These are phyloP conservation scores for Bellardia pandia DNA, from an alignment of 2,888 invertebrate genomes.

Conservation along the genomic window DNA sequence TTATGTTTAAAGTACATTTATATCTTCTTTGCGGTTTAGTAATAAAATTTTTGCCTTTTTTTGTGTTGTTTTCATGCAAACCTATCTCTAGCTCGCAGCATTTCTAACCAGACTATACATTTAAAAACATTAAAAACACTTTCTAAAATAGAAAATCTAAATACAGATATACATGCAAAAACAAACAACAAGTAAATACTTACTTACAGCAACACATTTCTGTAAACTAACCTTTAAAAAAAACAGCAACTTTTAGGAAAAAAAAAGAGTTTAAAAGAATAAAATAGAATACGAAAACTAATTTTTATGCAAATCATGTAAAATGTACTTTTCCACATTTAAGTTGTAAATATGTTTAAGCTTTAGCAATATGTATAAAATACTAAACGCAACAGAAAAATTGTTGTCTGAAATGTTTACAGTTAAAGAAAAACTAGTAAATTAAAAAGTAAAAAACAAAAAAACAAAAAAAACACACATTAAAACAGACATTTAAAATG, in stretches of 20 bases:
- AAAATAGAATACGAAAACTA: conserved; percentile 39
- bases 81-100: conserved; percentile 31
- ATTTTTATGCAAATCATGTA: conserved; percentile 72
- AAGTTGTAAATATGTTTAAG: conserved; percentile 44
- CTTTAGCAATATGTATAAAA: conserved; percentile 1
- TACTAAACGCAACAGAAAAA: conserved; percentile 11
- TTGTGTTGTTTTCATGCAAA: not conserved
- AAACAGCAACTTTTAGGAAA: not conserved
- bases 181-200: conserved; percentile 8
- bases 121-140: conserved; percentile 66
- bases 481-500: conserved; percentile 56
- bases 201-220: not conserved
- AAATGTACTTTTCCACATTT: conserved; percentile 62
- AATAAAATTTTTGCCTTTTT: conserved; percentile 50
- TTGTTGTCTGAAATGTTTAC: not conserved
- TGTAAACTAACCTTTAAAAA: not conserved
- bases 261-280: conserved; percentile 8
- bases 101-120: not conserved
- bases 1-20: conserved; percentile 66
- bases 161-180: conserved; percentile 45
- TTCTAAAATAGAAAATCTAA: conserved; percentile 66
- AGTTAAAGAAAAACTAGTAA: not conserved
- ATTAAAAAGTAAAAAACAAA: conserved; percentile 6
- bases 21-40: conserved; percentile 65
- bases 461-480: not conserved